Evolutionary conservation across 2,888 invertebrate genomes (phyloP).

Genomic region (Metallyticus violacea): DNA sequence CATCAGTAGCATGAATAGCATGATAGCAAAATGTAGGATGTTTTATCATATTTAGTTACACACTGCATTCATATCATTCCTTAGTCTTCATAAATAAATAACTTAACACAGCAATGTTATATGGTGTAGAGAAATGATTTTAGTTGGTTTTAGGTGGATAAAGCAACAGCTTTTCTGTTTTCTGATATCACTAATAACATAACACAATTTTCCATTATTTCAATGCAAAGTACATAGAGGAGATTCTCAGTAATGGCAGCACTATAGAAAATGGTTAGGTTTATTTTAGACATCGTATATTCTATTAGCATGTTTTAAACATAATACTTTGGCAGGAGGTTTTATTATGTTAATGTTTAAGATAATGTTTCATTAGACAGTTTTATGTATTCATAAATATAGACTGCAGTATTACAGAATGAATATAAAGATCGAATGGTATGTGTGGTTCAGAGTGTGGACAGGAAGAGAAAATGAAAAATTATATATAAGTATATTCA

Average conservation of each 20-base stretch:
- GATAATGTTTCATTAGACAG: not conserved
- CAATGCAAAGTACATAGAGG: not conserved
- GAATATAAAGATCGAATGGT: not conserved
- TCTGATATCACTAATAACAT: not conserved
- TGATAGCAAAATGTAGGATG: not conserved
- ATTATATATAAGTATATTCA: not conserved
- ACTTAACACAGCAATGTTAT: no score
- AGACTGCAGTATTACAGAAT: not conserved
- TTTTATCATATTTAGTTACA: not conserved
- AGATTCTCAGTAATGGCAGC: not conserved
- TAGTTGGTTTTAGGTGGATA: not conserved
- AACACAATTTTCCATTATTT: not conserved
- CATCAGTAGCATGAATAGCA: no score
- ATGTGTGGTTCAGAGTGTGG: not conserved
- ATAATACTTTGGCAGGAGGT: not conserved
- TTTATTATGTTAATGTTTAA: not conserved
- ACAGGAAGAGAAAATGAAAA: not conserved
- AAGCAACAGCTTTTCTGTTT: not conserved
- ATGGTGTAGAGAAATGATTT: not conserved
- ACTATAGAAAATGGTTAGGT: not conserved
- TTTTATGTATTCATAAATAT: not conserved
- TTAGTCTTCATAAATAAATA: not conserved
- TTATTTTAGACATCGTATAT: not conserved
- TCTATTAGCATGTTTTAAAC: not conserved
- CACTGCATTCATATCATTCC: not conserved